Base-by-base conservation (phyloP, 2,888 invertebrate genomes). In the Thera obeliscata region DNA sequence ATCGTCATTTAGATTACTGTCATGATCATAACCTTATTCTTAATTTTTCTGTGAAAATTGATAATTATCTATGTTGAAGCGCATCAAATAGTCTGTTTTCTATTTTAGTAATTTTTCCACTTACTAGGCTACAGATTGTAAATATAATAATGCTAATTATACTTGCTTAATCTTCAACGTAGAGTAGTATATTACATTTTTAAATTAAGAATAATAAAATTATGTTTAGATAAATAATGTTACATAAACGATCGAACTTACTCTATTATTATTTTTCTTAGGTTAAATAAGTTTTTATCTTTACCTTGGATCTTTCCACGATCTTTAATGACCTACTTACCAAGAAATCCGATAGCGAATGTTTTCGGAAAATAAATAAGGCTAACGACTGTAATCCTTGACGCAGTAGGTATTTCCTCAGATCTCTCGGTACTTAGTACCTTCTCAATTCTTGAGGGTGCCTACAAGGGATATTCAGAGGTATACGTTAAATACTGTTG, bases 191-290 rank as follows among this genome's bases (percentile, higher is more conserved):
- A 50, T 36, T 41, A 38, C 38, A 52, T 9, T 46, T 46, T 36
- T 38, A 22, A 22, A 41, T 22, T n/a, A 52, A 52, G 22, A 22
- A 41, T 52, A 52, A 36, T 60, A 12, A 59, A 38, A 52, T 5
- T 41, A 46, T 58, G 46, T 54, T 6, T 62, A 57, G 7, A 8
- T 35, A 57, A 35, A 46, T 50, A 50, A 50, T 50, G 50, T 50
- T 52, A 50, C 8, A 22, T 64, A 59, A 58, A 64, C 22, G 58
- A 64, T 55, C 64, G 64, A 64, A 58, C 58, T 64, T 63, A 63
- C 56, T 61, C 43, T 52, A 56, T 41, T 50, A 41, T 41, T 56
- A n/a, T 49, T 11, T 38, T 50, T 38, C 4, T 11, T 41, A 9
- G 33, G 8, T 56, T 56, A 41, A 54, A 8, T 33, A 33, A 22